These are phyloP conservation scores for Ciconia nigra DNA, from an alignment of 2,797 vertebrate genomes.

Conservation along the genomic window DNA sequence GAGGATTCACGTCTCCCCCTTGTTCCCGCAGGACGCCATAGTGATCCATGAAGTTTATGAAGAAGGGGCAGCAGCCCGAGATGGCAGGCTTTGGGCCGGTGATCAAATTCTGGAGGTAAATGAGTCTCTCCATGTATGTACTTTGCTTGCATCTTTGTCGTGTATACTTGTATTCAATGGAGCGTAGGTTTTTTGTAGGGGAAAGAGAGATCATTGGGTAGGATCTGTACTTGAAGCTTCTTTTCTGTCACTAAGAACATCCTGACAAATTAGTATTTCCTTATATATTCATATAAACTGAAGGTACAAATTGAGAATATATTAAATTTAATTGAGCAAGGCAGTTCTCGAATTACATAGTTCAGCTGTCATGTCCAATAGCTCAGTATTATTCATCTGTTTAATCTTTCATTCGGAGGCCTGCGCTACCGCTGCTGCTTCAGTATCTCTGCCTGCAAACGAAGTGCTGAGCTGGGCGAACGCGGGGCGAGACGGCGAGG, in stretches of 20 bases:
- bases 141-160: background rate
- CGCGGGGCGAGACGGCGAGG: rapidly evolving
- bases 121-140: rapidly evolving
- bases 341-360: constrained; percentile 13
- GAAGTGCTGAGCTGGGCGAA: background rate
- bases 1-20: background rate
- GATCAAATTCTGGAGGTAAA: constrained; percentile 93
- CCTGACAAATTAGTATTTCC: background rate
- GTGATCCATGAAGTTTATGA: constrained; percentile 97
- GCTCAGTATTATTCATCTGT: constrained; percentile 22
- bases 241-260: background rate
- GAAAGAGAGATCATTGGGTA: background rate
- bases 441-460: background rate
- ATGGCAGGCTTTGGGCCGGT: constrained; percentile 93
- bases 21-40: constrained; percentile 85
- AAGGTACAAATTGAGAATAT: constrained; percentile 47
- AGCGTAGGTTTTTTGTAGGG: background rate
- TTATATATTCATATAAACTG: constrained; percentile 4
- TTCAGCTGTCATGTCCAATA: constrained; percentile 52
- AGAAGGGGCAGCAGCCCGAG: constrained; percentile 93
- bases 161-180: background rate
- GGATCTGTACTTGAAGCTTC: background rate
- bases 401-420: background rate
- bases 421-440: rapidly evolving
- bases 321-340: constrained; percentile 57